Evolutionary conservation across 2,888 invertebrate genomes (phyloP), one percentile per base, ranked within the genome.

Genomic region (Andrena dorsata): DNA sequence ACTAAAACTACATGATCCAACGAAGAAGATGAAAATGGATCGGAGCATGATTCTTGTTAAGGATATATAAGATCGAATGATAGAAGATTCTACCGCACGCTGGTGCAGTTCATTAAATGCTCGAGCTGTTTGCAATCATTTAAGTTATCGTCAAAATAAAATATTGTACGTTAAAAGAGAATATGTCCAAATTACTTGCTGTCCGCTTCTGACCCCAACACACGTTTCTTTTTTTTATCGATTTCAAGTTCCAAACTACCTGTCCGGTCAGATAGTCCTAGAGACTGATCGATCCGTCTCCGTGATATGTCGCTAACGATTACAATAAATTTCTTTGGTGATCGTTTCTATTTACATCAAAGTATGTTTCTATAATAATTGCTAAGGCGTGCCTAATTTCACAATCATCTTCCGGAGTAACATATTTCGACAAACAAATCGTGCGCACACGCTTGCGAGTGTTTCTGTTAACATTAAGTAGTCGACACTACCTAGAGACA

Each of bases 281-380:
- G 10, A 23, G 65, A 58, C 28, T 70, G 65, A 41, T 71, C 41
- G 32, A 63, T 47, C 58, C 66, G 68, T 20, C 49, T 47, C 35
- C 10, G 26, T 84, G 84, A 84, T 84, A 84, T 84, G 84, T 84
- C 60, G 51, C 83, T 83, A 83, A 73, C 49, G 68, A 77, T 84
- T 83, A 84, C 60, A 71, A 35, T 83, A 80, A 74, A 80, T 84
- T 76, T 84, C 84, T 84, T 84, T 84, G 84, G 84, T 83, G 83
- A 84, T 60, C 63, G 56, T 79, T 71, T 32, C 79, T 84, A 84
- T 84, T 68, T 82, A 84, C 81, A 84, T 76, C 30, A 64, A 74
- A 68, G 56, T 76, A 75, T 75, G 68, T 72, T 76, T 73, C 65
- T 80, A 79, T 76, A 69, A 51, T 70, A 77, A 71, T 73, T 84